Evolutionary conservation across 2,797 vertebrate species (phyloP), one percentile per base, ranked within the genome.

Genomic region (Lophius americanus): DNA sequence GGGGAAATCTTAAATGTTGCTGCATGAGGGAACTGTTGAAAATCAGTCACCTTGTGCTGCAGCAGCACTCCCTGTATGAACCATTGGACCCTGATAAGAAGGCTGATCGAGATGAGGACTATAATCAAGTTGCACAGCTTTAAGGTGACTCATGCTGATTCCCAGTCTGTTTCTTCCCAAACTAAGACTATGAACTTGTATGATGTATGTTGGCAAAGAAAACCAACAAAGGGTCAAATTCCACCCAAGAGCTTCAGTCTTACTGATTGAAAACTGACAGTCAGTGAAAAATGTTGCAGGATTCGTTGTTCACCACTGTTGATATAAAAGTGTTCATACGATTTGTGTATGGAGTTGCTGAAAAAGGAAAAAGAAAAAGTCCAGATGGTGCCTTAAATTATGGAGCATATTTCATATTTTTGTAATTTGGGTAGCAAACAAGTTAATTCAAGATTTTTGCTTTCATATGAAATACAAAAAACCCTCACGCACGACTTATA

Each of bases 21-120:
- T 79, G 32, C 70, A 49, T 44, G 70, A 64, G 53, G 73, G 56
- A 54, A 64, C 61, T 51, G 44, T 71, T 79, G 6, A 43, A 64
- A 85, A 78, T 76, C 51, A 46, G 56, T 60, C 63, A 77, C 57
- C 60, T 74, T 5, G 35, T 48, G 38, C 50, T 42, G 50, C 55
- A 41, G 69, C 41, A 68, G 64, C 85, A 83, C 84, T 85, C 82
- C 84, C 78, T 78, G 64, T 60, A 62, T 82, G 88, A 78, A 93
- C 92, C 85, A 63, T 78, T 91, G 92, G 79, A 91, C 90, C 67
- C 75, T 90, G 88, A 91, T 91, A 90, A 88, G 80, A 65, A 63
- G 43, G 62, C 83, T 68, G 76, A 73, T 87, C 67, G 64, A 76
- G 54, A 48, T 44, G 62, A 82, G 73, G 75, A 72, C 70, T 73